A percentile compares a stretch with the other conserved stretches of the same genome.
Conservation (phyloP, 2,888 invertebrate species). For the Ennomos quercinarius region DNA sequence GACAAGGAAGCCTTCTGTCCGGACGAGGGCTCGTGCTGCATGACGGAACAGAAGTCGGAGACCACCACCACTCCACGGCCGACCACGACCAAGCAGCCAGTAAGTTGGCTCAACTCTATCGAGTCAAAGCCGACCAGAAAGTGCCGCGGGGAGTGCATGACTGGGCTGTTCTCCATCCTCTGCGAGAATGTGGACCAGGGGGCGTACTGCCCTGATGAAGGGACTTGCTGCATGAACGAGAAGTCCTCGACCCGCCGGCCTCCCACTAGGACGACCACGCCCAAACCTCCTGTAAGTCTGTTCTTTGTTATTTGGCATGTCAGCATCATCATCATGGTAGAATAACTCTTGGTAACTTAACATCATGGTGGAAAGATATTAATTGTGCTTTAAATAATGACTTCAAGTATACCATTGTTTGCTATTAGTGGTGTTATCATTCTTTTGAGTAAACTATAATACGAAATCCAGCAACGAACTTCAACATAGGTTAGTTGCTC, state of each 20-base stretch:
- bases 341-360: too few relatives aligned
- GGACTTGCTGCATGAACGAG: conserved; percentile 91
- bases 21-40: conserved; percentile 92
- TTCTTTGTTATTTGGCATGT: conserved; percentile 8
- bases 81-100: conserved; percentile 71
- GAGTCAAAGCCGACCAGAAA: conserved; percentile 50
- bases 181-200: conserved; percentile 94
- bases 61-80: conserved; percentile 67
- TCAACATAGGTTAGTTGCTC: too few relatives aligned
- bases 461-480: too few relatives aligned
- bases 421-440: too few relatives aligned
- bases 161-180: conserved; percentile 91
- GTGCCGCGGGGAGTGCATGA: conserved; percentile 91
- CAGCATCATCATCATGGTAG: too few relatives aligned
- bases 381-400: too few relatives aligned
- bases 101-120: conserved; percentile 43
- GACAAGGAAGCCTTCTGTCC: conserved; percentile 92
- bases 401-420: too few relatives aligned
- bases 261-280: conserved; percentile 55
- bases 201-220: conserved; percentile 90
- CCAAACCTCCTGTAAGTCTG: conserved; percentile 35
- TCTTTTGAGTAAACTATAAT: too few relatives aligned
- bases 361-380: neutral
- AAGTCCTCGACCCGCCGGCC: conserved; percentile 69
- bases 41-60: conserved; percentile 86